Conservation (phyloP, 2,113 vertebrate genomes). For the Hiodon tergisus region DNA sequence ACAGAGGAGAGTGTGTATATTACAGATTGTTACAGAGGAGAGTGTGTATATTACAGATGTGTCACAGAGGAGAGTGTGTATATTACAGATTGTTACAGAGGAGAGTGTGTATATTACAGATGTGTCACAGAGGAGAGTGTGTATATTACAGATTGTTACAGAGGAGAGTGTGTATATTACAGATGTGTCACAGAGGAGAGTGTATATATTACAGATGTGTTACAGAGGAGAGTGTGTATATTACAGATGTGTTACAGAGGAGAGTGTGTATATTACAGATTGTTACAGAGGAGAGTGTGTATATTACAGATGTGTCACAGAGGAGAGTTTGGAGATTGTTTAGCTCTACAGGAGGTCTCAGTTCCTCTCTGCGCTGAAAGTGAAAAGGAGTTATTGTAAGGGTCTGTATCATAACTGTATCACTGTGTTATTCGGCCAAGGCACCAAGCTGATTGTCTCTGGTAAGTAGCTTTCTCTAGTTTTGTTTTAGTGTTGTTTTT, state of each 20-base stretch:
- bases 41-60: constrained; percentile 34
- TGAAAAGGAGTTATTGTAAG: constrained; percentile 54
- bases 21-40: no score
- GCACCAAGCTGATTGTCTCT: constrained; percentile 49
- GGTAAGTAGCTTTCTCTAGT: constrained; percentile 39
- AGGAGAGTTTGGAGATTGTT: background rate
- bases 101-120: no score
- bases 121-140: no score
- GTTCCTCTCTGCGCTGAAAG: constrained; percentile 39
- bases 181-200: background rate
- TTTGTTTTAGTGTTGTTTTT: background rate
- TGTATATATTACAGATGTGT: background rate
- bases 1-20: no score
- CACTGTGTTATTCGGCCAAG: constrained; percentile 61
- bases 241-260: background rate
- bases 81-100: constrained; percentile 34
- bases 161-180: background rate
- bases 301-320: background rate
- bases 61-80: constrained; percentile 41
- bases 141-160: background rate
- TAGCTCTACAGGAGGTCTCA: constrained; percentile 28
- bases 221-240: background rate
- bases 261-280: no score
- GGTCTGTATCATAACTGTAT: constrained; percentile 42
- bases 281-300: background rate